Base-by-base conservation (phyloP, 2,113 vertebrate genomes). In the Turnix velox region DNA sequence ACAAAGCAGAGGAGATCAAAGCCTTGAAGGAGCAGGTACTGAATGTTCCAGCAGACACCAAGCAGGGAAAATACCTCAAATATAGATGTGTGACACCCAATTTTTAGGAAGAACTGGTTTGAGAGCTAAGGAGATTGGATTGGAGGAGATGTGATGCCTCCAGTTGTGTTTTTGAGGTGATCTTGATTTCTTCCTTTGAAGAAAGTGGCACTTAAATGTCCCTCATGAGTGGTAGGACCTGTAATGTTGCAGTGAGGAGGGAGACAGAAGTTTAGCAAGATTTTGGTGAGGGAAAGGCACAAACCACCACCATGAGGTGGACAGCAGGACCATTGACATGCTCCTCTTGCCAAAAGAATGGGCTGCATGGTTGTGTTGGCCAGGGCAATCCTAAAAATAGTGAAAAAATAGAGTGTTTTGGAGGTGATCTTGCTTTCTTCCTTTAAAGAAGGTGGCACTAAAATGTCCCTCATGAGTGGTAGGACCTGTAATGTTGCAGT, bases 21-120 rank as follows among this genome's bases (percentile, higher is more conserved):
- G 88, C 46, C 71, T 62, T 98, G 90, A 98, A 96, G 79, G 96
- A 96, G 12, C 97, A 98, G 98, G 98, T 98, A 94, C 6, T 4
- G 15, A 10, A 7, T 5, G 16, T 57, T 24, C 37, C 4, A 3
- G 2, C 4, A 12, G 51, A 51, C 31, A 31, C 43, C 0, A 0
- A 23, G 57, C 20, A 2, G 23, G 45, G 59, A n/a, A 66, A 48
- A 18, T 7, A 17, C 16, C n/a, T 51, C 40, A 12, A 49, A 12
- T 8, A 12, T 10, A 10, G 11, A 2, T 3, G 20, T 27, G 4
- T 5, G n/a, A n/a, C 33, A 43, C 2, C 15, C 48, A 17, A 30
- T 5, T 18, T 23, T 27, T 19, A 13, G 25, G 43, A 59, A 46
- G 14, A 39, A 13, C 2, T 0, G 5, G 15, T 20, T 3, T 30